Percentiles rank a stretch among this genome's conserved stretches.
Conservation (phyloP, 2,888 invertebrate genomes). For the Agrochola circellaris region DNA sequence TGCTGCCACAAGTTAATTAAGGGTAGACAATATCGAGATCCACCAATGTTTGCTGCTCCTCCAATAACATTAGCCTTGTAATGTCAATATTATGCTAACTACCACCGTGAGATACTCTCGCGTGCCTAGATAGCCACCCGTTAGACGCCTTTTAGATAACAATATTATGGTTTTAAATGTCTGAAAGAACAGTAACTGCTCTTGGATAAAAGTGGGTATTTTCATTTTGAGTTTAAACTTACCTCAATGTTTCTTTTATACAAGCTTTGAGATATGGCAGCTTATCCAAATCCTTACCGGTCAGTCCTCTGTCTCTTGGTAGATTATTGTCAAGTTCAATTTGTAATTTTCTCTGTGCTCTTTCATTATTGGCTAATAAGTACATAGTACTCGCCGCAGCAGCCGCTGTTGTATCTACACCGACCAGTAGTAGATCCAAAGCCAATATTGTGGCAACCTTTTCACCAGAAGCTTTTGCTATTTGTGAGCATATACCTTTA, state of each 20-base stretch:
- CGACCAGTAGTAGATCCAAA: conserved; percentile 94
- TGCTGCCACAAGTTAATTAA: conserved; percentile 11
- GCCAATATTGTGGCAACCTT: conserved; percentile 93
- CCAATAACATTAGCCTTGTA: conserved; percentile 70
- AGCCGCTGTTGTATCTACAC: conserved; percentile 95
- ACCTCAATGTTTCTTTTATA: conserved; percentile 94
- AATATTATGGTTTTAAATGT: conserved; percentile 22
- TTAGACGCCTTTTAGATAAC: conserved; percentile 47
- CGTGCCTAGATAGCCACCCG: conserved; percentile 65
- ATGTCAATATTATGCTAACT: conserved; percentile 80
- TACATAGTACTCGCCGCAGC: conserved; percentile 94
- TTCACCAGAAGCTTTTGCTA: conserved; percentile 81
- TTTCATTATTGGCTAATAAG: conserved; percentile 93
- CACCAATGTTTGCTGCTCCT: conserved; percentile 56
- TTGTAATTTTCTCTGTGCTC: conserved; percentile 92
- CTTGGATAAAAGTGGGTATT: not conserved
- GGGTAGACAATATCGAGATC: conserved; percentile 22
- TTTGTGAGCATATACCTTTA: conserved; percentile 86
- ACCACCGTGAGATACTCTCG: conserved; percentile 69
- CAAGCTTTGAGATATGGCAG: conserved; percentile 94
- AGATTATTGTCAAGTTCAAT: conserved; percentile 91
- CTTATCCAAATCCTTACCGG: conserved; percentile 91
- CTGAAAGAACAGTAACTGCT: not conserved
- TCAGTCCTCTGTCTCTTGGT: conserved; percentile 90
- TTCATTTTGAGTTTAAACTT: conserved; percentile 60